Base-by-base conservation (phyloP, 2,888 invertebrate genomes). In the Hydriomena furcata region DNA sequence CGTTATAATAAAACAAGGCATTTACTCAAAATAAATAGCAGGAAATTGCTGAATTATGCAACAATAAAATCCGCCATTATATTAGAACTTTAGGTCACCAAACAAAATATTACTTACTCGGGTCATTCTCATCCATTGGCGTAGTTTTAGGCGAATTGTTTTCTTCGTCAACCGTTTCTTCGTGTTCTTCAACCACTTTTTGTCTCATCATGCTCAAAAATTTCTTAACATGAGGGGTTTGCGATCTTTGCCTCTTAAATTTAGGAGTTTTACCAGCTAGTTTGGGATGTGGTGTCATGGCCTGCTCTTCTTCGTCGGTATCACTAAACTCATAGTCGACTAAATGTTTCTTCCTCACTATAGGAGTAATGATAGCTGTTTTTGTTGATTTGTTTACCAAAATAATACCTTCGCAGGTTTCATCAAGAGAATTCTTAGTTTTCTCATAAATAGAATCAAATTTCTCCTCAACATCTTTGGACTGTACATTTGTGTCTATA, bases 251-350 rank as follows among this genome's bases (percentile, higher is more conserved):
- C 24, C 58, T 77, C 32, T 82, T 84, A 0, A 65, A 13, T 35
- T 65, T 80, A 5, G 86, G 82, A 5, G 84, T 82, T 71, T 85
- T 88, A 0, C 76, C 68, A 12, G 58, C 68, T 1, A 63, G 12
- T 42, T 66, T 78, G 1, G 76, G 73, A 65, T 82, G 69, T 7
- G 79, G 79, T 1, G 82, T 85, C 17, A 56, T 60, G n/a, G 50
- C 42, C 7, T 68, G 62, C 4, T 40, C 42, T 54, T 61, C 46
- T 4, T 69, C 64, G 40, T 87, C 86, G 36, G 71, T 76, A 7
- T 78, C 87, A 63, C 84, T 89, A 0, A 73, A 80, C 38, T 84
- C 88, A 32, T 89, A 90, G 71, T 89, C 89, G 1, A 90, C 89
- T 28, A 89, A 50, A 66, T 78, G 52, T 35, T 79, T 79, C 20